phyloP scores from a whole-genome alignment of 2,888 invertebrate genomes.

The Mamestra brassicae region DNA sequence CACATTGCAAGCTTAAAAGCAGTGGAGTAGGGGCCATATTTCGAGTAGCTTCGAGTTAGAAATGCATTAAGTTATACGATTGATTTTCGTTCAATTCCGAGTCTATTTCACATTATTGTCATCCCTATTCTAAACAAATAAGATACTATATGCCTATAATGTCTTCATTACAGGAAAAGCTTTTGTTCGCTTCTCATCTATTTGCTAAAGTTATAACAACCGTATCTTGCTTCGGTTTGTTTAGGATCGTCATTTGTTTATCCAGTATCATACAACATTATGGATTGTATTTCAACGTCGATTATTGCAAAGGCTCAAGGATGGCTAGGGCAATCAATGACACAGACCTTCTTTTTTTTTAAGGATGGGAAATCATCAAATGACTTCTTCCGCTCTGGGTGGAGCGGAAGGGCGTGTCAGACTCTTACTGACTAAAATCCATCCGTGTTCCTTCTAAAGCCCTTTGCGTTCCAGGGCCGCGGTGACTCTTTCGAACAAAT shows the following conservation, averaged over 20 bases:
- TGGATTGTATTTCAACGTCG: not conserved
- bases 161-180: slow-evolving; percentile 34
- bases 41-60: too few relatives aligned
- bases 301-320: not conserved
- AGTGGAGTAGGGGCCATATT: too few relatives aligned
- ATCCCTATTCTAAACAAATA: slow-evolving; percentile 4
- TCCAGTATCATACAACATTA: slow-evolving; percentile 10
- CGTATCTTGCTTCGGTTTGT: slow-evolving; percentile 24
- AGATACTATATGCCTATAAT: slow-evolving; percentile 17
- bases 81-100: not conserved
- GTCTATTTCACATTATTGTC: not conserved
- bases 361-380: too few relatives aligned
- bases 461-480: too few relatives aligned
- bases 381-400: too few relatives aligned
- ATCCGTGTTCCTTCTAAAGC: too few relatives aligned
- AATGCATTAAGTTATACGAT: too few relatives aligned
- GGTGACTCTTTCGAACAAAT: too few relatives aligned
- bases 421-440: too few relatives aligned
- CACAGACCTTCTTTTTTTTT: too few relatives aligned
- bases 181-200: slow-evolving; percentile 20
- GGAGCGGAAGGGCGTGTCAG: too few relatives aligned
- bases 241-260: slow-evolving; percentile 50
- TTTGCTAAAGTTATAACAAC: slow-evolving; percentile 37
- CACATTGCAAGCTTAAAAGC: too few relatives aligned
- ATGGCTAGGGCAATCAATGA: not conserved